phyloP scores from a whole-genome alignment of 2,888 invertebrate species.

The Ectemnius continuus region DNA sequence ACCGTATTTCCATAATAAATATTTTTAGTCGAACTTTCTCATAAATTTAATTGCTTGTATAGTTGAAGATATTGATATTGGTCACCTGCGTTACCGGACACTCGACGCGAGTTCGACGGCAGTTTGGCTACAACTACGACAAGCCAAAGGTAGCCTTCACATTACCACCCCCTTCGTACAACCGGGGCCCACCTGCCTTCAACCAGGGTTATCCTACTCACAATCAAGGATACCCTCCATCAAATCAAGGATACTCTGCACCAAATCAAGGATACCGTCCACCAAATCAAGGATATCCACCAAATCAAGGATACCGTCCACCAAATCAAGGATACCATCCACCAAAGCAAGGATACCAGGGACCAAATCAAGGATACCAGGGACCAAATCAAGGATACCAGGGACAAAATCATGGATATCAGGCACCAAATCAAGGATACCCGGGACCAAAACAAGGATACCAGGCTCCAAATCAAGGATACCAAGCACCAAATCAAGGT shows the following conservation, averaged over 20 bases:
- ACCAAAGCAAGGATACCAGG: background rate
- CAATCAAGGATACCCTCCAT: background rate
- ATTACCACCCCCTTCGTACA: constrained; percentile 45
- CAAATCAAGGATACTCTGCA: background rate
- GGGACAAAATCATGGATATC: background rate
- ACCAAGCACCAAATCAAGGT: background rate
- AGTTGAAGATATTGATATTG: constrained; percentile 59
- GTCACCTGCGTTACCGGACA: constrained; percentile 47
- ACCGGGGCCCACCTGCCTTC: background rate
- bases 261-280: background rate
- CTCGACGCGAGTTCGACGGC: constrained; percentile 51
- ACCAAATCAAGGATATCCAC: background rate
- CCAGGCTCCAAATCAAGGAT: background rate
- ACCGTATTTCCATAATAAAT: background rate
- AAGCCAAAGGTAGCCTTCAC: constrained; percentile 62
- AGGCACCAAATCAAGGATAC: background rate
- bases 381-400: background rate
- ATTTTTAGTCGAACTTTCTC: background rate
- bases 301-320: background rate
- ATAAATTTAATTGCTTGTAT: background rate
- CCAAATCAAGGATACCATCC: background rate
- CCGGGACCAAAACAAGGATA: background rate
- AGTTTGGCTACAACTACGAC: constrained; percentile 69
- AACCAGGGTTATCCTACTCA: constrained; percentile 1
- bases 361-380: background rate